Base-by-base conservation (phyloP, 2,113 vertebrate genomes). In the Coreoperca whiteheadi region DNA sequence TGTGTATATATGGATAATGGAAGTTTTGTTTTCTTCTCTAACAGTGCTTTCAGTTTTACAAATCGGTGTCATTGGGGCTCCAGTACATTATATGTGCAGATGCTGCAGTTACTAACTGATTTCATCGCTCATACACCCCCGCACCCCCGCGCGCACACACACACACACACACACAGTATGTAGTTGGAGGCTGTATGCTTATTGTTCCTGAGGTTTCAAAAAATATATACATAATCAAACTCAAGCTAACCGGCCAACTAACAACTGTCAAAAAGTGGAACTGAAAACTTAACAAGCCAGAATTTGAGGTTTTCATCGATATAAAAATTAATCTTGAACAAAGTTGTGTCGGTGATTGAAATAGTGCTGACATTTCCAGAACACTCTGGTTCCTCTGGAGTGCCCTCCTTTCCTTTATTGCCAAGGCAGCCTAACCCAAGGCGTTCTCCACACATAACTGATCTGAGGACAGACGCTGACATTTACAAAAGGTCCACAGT, bases 401-500 rank as follows among this genome's bases (percentile, higher is more conserved):
- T 65, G 50, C 46, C 59, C 77, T 85, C 86, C 77, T 77, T 60
- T 78, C 70, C 60, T 81, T 83, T 74, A 80, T 74, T 87, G 87
- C 81, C 82, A 61, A 73, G 73, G 76, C 78, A 51, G 77, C 69
- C 87, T 74, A 83, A 91, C 83, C 87, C 75, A 41, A 79, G 67
- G 73, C 77, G 43, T 43, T 85, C 74, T 83, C 72, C 71, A 73
- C 87, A 74, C 66, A 18, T 37, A 87, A 84, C 81, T 85, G 88
- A 93, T 87, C 85, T 77, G 82, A 88, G 82, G 83, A 90, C 84
- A 82, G 86, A 84, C 43, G 80, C 88, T 93, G 93, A 92, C 92
- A 93, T 93, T 93, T 93, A 85, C 78, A 87, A 90, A 59, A 92
- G 89, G 91, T 89, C 82, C 70, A 76, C 79, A 74, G 86, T 73